A percentile compares a stretch with the other conserved stretches of the same genome.
Evolutionary conservation across 2,797 vertebrate species (phyloP).

Genomic region (Catostomus latipinnis): DNA sequence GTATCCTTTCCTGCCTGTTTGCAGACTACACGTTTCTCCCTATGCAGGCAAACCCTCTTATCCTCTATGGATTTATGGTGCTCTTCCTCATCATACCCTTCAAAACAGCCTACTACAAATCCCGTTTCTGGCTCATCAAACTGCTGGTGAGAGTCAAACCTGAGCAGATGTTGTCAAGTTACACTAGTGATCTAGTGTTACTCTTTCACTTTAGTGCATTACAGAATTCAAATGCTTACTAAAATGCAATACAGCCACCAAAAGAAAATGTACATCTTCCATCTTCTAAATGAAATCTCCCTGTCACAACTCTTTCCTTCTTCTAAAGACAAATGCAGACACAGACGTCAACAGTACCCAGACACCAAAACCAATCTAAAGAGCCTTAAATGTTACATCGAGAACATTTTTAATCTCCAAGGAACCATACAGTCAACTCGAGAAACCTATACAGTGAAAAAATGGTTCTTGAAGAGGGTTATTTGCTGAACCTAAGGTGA

Average conservation of each 20-base stretch:
- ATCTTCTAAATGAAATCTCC: too few relatives aligned
- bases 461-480: background rate
- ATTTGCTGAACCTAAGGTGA: background rate
- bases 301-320: too few relatives aligned
- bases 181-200: background rate
- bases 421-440: too few relatives aligned
- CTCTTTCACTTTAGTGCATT: too few relatives aligned
- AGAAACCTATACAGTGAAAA: too few relatives aligned
- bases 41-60: constrained; percentile 94
- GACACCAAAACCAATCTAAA: too few relatives aligned
- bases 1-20: constrained; percentile 94
- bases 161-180: constrained; percentile 4
- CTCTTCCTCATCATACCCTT: constrained; percentile 97
- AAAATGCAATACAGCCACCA: too few relatives aligned
- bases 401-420: too few relatives aligned
- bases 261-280: too few relatives aligned
- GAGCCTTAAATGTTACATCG: too few relatives aligned
- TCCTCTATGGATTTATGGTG: constrained; percentile 94
- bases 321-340: too few relatives aligned
- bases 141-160: constrained; percentile 85
- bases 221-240: background rate
- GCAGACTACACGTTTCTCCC: constrained; percentile 84
- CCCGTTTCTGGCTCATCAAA: constrained; percentile 97
- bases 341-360: too few relatives aligned
- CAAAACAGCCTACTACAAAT: constrained; percentile 97